A percentile compares a stretch with the other conserved stretches of the same genome.
Evolutionary conservation across 2,888 invertebrate genomes (phyloP).

Genomic region (Schizotus pectinicornis): DNA sequence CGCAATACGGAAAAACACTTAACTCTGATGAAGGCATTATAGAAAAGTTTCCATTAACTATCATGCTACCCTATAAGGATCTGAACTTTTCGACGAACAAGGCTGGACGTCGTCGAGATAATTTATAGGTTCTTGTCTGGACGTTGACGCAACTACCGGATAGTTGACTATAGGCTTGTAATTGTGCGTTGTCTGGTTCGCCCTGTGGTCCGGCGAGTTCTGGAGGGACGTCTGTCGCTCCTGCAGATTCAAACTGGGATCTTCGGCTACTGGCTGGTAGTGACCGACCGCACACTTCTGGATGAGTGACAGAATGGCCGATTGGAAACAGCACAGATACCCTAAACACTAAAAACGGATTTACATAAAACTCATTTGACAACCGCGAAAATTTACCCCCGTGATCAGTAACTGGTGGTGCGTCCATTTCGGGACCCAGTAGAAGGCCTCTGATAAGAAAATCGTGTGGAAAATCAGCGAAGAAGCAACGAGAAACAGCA

Average conservation of each 20-base stretch:
- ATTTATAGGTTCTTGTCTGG: conserved; percentile 57
- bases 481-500: conserved; percentile 73
- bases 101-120: conserved; percentile 60
- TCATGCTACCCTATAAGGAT: conserved; percentile 56
- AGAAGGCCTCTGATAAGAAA: conserved; percentile 68
- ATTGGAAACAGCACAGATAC: conserved; percentile 67
- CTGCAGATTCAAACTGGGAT: conserved; percentile 65
- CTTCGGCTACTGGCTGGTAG: conserved; percentile 69
- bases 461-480: conserved; percentile 73
- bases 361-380: not conserved
- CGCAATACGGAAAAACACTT: conserved; percentile 19
- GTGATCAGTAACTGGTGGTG: conserved; percentile 72
- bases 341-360: conserved; percentile 63
- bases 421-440: conserved; percentile 75
- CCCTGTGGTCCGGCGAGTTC: conserved; percentile 52
- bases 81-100: conserved; percentile 58
- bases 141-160: conserved; percentile 58
- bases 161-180: conserved; percentile 56
- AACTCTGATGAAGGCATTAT: conserved; percentile 24
- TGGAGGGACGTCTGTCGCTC: conserved; percentile 54
- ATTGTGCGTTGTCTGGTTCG: conserved; percentile 57
- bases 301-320: conserved; percentile 64
- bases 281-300: conserved; percentile 65
- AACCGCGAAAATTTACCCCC: conserved; percentile 61
- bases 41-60: conserved; percentile 41